Evolutionary conservation across 2,888 invertebrate species (phyloP), one percentile per base, ranked within the genome.

Genomic region (Parnassius apollo): DNA sequence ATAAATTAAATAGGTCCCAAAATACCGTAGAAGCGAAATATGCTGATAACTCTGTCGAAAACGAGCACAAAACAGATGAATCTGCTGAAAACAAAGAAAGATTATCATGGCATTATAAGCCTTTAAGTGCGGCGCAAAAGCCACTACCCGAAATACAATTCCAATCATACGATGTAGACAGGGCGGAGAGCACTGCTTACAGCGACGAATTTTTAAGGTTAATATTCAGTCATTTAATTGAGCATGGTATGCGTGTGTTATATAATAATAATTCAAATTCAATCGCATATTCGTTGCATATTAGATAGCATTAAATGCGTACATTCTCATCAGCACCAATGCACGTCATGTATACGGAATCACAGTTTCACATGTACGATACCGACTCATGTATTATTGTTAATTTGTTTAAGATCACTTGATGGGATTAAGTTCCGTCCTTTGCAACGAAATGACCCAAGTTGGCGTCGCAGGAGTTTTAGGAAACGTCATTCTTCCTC

Each of bases 341-440:
- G 83, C 85, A 88, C 83, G 80, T 53, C 49, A 58, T 9, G 44
- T 53, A 57, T 75, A 78, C 77, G 80, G 75, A 68, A 69, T 69
- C 80, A 78, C 79, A 72, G 71, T 67, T 69, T 76, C 79, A 81
- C 77, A 75, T 88, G 85, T 85, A 87, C 73, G 78, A 88, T 86
- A 88, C 73, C 85, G 77, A 84, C 80, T 89, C 86, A 88, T 83
- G 71, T 87, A 71, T 35, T 7, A 35, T 77, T 77, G 74, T 81
- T 75, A 76, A 80, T 90, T 92, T 89, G 88, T 92, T 92, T 87
- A 91, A 92, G 92, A 83, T 94, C 94, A 72, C 90, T 95, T 77
- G 95, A 95, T 82, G 95, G 94, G 71, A 93, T 94, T 75, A 94
- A 94, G 81, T 92, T 83, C 75, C 92, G 93, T 68, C 93, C 94